Conservation (phyloP, 2,888 invertebrate genomes). For the Litoditis marina region DNA sequence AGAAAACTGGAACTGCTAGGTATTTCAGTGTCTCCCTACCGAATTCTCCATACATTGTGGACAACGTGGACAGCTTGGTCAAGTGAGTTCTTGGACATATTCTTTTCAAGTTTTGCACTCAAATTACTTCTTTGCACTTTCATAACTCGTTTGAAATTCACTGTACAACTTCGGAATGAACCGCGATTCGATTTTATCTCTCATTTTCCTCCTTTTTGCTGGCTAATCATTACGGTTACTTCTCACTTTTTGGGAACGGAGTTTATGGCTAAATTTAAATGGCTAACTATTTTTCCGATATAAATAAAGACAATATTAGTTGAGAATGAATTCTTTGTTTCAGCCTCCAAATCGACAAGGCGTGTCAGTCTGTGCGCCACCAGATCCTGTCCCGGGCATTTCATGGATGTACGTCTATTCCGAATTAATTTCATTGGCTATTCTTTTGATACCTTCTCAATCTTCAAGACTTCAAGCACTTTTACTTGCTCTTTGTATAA, state of each 20-base stretch:
- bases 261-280: background rate
- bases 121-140: no score
- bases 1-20: no score
- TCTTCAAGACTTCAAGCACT: no score
- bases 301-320: background rate
- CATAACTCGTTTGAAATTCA: no score
- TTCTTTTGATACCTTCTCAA: background rate
- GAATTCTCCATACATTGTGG: conserved; percentile 44
- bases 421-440: no score
- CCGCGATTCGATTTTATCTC: no score
- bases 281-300: background rate
- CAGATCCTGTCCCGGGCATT: conserved; percentile 92
- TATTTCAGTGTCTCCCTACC: conserved; percentile 47
- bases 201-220: background rate
- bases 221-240: no score
- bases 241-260: no score
- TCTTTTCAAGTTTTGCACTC: no score
- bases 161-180: no score
- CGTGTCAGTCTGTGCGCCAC: conserved; percentile 89
- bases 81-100: conserved; percentile 33
- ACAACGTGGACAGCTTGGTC: conserved; percentile 41
- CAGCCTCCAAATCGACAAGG: conserved; percentile 71
- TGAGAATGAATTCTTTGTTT: conserved; percentile 15
- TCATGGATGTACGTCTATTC: conserved; percentile 75
- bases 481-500: no score